Conservation (phyloP, 2,797 vertebrate species). For the Kryptopterus vitreolus region DNA sequence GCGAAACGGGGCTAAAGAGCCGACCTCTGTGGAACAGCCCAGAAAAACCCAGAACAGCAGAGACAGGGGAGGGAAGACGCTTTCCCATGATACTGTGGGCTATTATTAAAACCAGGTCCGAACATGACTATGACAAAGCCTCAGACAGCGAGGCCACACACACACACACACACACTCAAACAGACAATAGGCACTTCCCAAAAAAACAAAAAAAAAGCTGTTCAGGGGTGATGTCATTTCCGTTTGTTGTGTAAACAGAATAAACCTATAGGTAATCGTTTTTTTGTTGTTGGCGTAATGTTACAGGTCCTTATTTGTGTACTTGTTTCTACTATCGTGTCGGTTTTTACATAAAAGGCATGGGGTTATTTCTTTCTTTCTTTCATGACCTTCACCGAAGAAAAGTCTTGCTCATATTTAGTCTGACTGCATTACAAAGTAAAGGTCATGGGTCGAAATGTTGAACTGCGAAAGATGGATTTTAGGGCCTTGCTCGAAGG, state of each 20-base stretch:
- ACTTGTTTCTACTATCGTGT: neutral
- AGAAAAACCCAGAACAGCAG: slow-evolving; percentile 39
- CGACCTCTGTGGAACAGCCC: slow-evolving; percentile 19
- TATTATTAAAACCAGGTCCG: slow-evolving; percentile 31
- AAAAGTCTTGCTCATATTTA: neutral
- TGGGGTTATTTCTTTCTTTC: neutral
- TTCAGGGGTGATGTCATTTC: slow-evolving; percentile 23
- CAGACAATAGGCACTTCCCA: slow-evolving; percentile 16
- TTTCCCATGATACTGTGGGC: slow-evolving; percentile 24
- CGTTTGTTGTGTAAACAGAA: slow-evolving; percentile 23
- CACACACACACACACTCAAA: slow-evolving; percentile 9
- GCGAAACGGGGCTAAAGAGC: slow-evolving; percentile 44
- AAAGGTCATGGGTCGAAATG: neutral
- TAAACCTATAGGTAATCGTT: neutral
- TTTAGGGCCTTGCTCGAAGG: too few relatives aligned
- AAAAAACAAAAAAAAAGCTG: slow-evolving; percentile 12
- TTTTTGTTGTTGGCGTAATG: neutral
- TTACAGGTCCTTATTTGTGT: neutral
- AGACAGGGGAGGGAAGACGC: neutral
- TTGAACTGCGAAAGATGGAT: neutral
- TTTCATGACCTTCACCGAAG: neutral
- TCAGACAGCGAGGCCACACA: slow-evolving; percentile 15
- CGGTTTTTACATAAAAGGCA: neutral
- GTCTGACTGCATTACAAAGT: neutral
- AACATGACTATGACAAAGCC: slow-evolving; percentile 27